Evolutionary conservation across 2,888 invertebrate genomes (phyloP), one percentile per base, ranked within the genome.

Genomic region (Amorpha juglandis): DNA sequence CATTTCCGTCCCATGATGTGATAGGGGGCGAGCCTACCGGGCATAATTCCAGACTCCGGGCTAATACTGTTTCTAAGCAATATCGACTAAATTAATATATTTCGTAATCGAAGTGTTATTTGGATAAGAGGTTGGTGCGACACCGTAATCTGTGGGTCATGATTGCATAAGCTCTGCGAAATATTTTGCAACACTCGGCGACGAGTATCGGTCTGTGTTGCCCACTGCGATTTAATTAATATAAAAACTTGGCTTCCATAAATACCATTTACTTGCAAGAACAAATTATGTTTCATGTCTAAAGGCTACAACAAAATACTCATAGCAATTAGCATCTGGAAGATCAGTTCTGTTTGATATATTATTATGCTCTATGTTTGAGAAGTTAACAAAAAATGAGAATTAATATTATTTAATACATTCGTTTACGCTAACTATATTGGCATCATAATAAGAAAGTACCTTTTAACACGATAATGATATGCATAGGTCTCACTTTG

Each of bases 111-210:
- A 12, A 11, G 38, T 38, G 19, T 19, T 19, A 3, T 9, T 16
- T 58, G 16, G 11, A 38, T 11, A 0, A 38, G 35, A 58, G 42
- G 38, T 58, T 42, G 38, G 16, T 38, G 42, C 19, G 58, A 42
- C 42, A 42, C 19, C 58, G 62, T n/a, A n/a, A 66, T 64, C 66
- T 68, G 75, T 71, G 77, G 77, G 73, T 79, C 75, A 77, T 72
- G 78, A 77, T 84, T 83, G 79, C 83, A 79, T 80, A 81, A 81
- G 27, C 66, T 64, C 55, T 66, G 70, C 69, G 63, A 63, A 58
- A 62, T 52, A 74, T 83, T 76, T 79, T 75, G 83, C 76, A 82
- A 83, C 66, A 48, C 33, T 35, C 11, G 63, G 67, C 72, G 70
- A 73, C 75, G 71, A 69, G 71, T 71, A 72, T 63, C 58, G 53